A percentile compares a stretch with the other conserved stretches of the same genome.
phyloP scores from a whole-genome alignment of 2,113 vertebrate genomes.

The Paradisaea rubra region DNA sequence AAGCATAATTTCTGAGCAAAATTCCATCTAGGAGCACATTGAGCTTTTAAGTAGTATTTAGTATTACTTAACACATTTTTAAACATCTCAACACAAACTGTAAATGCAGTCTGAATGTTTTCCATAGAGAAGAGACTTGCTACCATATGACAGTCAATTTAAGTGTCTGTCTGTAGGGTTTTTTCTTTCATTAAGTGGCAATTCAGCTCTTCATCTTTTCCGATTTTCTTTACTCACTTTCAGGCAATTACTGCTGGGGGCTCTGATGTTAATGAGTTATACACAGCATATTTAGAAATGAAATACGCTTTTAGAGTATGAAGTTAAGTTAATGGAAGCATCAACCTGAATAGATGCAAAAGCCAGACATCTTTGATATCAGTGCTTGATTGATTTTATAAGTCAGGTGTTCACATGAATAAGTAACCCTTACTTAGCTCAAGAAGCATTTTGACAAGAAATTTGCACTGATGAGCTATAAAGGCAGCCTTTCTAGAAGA shows the following conservation, averaged over 20 bases:
- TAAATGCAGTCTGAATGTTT: constrained; percentile 55
- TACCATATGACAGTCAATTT: constrained; percentile 57
- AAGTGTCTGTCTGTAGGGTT: constrained; percentile 51
- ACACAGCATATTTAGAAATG: constrained; percentile 65
- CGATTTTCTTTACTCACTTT: constrained; percentile 73
- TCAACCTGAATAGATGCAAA: constrained; percentile 67
- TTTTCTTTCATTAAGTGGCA: constrained; percentile 75
- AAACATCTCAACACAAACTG: constrained; percentile 19
- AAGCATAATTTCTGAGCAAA: background rate
- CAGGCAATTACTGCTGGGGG: constrained; percentile 73
- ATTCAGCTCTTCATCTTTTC: constrained; percentile 75
- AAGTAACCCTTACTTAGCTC: constrained; percentile 69
- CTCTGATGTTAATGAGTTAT: constrained; percentile 79
- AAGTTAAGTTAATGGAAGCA: constrained; percentile 71
- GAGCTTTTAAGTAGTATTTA: background rate
- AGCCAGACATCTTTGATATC: constrained; percentile 65
- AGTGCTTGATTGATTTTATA: constrained; percentile 71
- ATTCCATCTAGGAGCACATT: background rate
- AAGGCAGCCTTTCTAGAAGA: constrained; percentile 52
- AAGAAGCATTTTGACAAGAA: constrained; percentile 65
- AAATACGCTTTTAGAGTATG: constrained; percentile 69
- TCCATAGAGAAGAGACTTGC: constrained; percentile 36
- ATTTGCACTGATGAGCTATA: constrained; percentile 66
- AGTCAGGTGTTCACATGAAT: constrained; percentile 74
- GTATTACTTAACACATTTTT: constrained; percentile 27